Percentiles rank a stretch among this genome's conserved stretches.
phyloP scores from a whole-genome alignment of 2,888 invertebrate species.

The Epinotia nisella region DNA sequence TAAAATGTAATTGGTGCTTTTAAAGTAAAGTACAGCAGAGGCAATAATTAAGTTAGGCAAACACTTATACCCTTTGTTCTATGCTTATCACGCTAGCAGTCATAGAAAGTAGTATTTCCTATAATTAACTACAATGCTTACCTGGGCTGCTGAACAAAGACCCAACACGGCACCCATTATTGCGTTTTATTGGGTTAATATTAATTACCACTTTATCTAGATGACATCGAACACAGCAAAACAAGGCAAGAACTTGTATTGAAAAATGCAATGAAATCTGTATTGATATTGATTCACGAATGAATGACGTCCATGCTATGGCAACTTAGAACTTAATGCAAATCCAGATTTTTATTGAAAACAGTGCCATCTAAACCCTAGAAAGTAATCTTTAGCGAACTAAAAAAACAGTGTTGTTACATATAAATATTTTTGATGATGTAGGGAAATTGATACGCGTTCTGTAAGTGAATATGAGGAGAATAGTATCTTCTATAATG shows the following conservation, averaged over 20 bases:
- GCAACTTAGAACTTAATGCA: no score
- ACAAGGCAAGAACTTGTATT: slow-evolving; percentile 8
- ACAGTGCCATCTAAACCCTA: no score
- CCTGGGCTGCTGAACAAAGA: slow-evolving; percentile 87
- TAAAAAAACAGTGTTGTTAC: no score
- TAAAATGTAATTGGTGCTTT: neutral
- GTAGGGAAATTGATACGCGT: no score
- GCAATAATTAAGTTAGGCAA: neutral
- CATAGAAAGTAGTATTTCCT: slow-evolving; percentile 33
- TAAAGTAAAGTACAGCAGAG: neutral
- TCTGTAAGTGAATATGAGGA: no score
- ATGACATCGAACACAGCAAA: slow-evolving; percentile 12
- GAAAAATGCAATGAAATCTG: neutral
- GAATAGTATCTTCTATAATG: no score
- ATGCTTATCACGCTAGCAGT: neutral
- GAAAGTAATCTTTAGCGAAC: no score
- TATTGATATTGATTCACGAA: slow-evolving; percentile 27
- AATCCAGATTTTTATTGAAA: no score
- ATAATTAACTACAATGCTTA: slow-evolving; percentile 56
- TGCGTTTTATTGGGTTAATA: neutral
- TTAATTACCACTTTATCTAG: slow-evolving; percentile 3
- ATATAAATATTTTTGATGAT: no score
- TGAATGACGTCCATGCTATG: slow-evolving; percentile 15
- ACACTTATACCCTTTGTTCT: neutral
- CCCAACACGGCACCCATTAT: slow-evolving; percentile 87